Conservation (phyloP, 2,113 vertebrate genomes). For the Gadus macrocephalus region DNA sequence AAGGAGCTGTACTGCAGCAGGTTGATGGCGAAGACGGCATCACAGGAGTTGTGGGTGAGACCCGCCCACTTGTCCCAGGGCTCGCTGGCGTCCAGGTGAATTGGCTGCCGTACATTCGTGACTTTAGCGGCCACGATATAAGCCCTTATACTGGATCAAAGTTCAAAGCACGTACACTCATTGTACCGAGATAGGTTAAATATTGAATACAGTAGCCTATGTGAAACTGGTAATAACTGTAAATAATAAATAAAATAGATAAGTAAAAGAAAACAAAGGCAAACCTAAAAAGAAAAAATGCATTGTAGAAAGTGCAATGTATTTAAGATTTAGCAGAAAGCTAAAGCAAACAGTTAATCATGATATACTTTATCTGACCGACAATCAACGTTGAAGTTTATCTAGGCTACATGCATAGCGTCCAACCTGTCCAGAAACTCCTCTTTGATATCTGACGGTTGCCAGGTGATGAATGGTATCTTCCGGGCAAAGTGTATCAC, state of each 20-base stretch:
- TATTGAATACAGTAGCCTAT: no score
- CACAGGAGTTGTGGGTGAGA: slow-evolving; percentile 55
- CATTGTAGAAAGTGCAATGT: no score
- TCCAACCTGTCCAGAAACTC: slow-evolving; percentile 57
- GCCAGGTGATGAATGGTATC: slow-evolving; percentile 69
- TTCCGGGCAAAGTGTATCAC: slow-evolving; percentile 69
- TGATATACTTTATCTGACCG: no score
- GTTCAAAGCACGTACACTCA: no score
- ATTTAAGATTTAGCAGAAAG: no score
- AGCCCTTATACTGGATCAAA: slow-evolving; percentile 58
- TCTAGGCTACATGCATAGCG: neutral
- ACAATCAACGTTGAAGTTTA: no score
- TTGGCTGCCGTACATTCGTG: slow-evolving; percentile 63
- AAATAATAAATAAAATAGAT: no score
- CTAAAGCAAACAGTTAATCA: no score
- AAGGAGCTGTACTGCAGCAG: slow-evolving; percentile 69
- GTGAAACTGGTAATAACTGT: no score
- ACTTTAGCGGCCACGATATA: slow-evolving; percentile 64
- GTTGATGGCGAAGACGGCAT: slow-evolving; percentile 65
- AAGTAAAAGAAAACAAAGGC: no score
- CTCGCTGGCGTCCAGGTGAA: slow-evolving; percentile 66
- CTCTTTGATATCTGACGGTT: slow-evolving; percentile 68
- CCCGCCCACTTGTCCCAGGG: slow-evolving; percentile 70
- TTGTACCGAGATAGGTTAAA: no score
- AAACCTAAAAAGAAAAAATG: no score